Evolutionary conservation across 2,888 invertebrate species (phyloP), one percentile per base, ranked within the genome.

Genomic region (Macropis europaea): DNA sequence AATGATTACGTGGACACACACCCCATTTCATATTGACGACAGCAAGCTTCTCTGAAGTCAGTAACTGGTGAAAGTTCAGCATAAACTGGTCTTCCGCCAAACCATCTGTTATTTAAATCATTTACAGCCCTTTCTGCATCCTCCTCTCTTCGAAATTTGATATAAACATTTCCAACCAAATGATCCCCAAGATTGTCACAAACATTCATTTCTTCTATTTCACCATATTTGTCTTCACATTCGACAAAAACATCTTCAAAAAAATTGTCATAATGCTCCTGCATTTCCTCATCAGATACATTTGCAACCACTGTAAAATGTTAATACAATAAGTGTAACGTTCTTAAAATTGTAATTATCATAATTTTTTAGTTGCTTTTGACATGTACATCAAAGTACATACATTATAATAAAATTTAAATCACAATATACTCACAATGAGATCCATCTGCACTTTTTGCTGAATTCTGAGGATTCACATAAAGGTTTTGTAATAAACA

Each of bases 161-260:
- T 98, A 90, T 99, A 99, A 59, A 99, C 99, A 92, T 99, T 99
- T 62, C 99, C 99, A 38, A 99, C 99, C 79, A 99, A 92, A 89
- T 99, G 99, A 90, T 99, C 99, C 2, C 99, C 99, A 71, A 99
- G 93, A 91, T 99, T 99, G 91, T 99, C 99, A 91, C 99, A 99
- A 1, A 99, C 99, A 91, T 99, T 99, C 98, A 99, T 99, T 91
- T 99, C 99, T 90, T 99, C 99, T 85, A 99, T 99, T 91, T 99
- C 99, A 0, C 99, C 99, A 91, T 99, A 99, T 92, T 99, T 99
- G 87, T 98, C 98, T 90, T 99, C 99, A 88, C 99, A 96, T 90
- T 99, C 99, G 0, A 98, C 97, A 92, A 99, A 99, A 1, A 99
- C 98, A 91, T 99, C 99, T 91, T 99, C 99, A 90, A 99, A 99